Evolutionary conservation across 2,888 invertebrate genomes (phyloP), one percentile per base, ranked within the genome.

Genomic region (Drosophila longiperda): DNA sequence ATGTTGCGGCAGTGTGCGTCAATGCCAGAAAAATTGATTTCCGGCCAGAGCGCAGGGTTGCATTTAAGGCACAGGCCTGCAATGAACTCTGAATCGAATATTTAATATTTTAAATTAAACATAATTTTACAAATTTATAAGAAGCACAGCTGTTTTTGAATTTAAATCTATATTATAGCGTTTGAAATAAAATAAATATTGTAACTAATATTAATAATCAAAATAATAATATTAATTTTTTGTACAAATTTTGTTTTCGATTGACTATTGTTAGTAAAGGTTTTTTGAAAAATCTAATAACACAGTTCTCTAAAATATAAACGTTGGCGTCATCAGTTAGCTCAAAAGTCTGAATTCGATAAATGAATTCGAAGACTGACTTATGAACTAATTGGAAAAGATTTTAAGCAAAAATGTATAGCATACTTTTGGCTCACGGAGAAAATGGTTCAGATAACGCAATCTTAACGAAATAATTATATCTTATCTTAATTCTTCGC

Each of bases 1-100:
- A 92, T 91, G 91, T 90, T 83, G 75, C 38, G 53, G 89, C 91
- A 85, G 88, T 85, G 88, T 86, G 72, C 66, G 78, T 58, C 75
- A 88, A 83, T 70, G 63, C 82, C 64, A 78, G 58, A 65, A 63
- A 75, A 73, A 20, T 40, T 60, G 32, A 49, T 74, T 85, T 85
- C 88, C 85, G 84, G 73, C 59, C 20, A 48, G 26, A 9, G 20
- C 23, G 8, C 80, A 84, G 66, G 59, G 83, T 75, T 84, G 83
- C 55, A 50, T 82, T 76, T 66, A 8, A 9, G 4, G 3, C 11
- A 58, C 73, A 85, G 81, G 71, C 83, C 60, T 83, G 75, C 63
- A 64, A 34, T 57, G 29, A 59, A 57, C 11, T 48, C 1, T 3
- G 1, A 54, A 67, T 75, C 75, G 77, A 76, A 33, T 68, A 68